Conservation (phyloP, 2,797 vertebrate genomes). For the Myotis pilosus region DNA sequence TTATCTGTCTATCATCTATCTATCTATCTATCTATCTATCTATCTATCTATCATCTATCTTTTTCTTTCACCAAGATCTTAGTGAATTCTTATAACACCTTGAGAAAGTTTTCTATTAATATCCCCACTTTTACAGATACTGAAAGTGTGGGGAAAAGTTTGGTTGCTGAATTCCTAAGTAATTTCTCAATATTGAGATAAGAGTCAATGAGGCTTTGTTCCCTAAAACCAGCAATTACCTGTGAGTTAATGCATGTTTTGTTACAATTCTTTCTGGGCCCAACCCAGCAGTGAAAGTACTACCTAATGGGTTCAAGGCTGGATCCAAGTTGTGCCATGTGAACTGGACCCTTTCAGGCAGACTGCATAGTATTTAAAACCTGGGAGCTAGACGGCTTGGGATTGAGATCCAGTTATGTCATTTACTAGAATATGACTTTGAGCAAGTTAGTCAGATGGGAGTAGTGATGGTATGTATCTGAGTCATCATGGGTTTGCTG, state of each 20-base stretch:
- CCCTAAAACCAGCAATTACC: neutral
- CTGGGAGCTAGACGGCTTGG: neutral
- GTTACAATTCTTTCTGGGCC: neutral
- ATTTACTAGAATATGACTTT: neutral
- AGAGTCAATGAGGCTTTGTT: neutral
- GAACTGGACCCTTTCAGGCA: neutral
- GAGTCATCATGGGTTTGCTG: neutral
- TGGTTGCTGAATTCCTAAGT: neutral
- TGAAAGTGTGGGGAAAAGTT: neutral
- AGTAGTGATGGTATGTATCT: neutral
- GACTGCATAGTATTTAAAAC: neutral
- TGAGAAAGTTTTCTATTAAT: neutral
- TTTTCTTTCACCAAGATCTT: neutral
- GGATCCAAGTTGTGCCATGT: neutral
- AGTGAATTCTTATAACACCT: neutral
- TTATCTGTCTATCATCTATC: neutral
- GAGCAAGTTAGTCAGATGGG: neutral
- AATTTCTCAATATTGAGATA: conserved; percentile 9
- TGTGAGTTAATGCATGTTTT: neutral
- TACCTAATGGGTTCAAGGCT: neutral
- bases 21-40: neutral
- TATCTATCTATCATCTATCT: neutral
- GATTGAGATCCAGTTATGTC: neutral
- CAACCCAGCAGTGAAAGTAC: neutral
- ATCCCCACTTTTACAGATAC: neutral